Conservation (phyloP, 2,888 invertebrate genomes). For the Drosophila sordidula region DNA sequence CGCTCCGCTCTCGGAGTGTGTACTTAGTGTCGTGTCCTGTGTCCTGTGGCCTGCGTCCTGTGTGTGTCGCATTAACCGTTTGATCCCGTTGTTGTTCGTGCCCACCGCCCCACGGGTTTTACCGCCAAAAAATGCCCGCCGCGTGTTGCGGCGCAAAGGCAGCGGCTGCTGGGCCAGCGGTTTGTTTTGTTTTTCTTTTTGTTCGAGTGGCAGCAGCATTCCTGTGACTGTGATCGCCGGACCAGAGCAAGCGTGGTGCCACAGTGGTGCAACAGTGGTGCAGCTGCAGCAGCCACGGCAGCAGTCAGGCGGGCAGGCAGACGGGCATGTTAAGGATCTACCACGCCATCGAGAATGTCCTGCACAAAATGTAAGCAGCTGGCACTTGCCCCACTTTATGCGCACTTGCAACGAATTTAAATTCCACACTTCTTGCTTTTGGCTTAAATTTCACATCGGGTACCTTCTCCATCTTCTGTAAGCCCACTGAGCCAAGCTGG, state of each 20-base stretch:
- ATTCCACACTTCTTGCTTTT: neutral
- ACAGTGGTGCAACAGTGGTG: slow-evolving; percentile 7
- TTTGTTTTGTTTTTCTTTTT: slow-evolving; percentile 29
- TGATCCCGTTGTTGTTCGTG: neutral
- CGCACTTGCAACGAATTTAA: neutral
- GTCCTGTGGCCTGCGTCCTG: slow-evolving; percentile 1
- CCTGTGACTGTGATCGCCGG: slow-evolving; percentile 29
- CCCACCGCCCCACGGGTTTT: neutral
- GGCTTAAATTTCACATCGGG: neutral
- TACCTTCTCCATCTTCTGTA: no score
- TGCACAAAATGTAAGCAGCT: slow-evolving; percentile 46
- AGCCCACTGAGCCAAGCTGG: no score
- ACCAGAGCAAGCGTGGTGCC: slow-evolving; percentile 5
- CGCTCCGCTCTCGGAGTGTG: slow-evolving; percentile 25
- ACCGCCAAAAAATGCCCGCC: slow-evolving; percentile 30
- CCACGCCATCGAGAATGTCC: slow-evolving; percentile 42
- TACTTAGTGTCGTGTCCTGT: slow-evolving; percentile 1
- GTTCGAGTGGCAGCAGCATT: slow-evolving; percentile 45
- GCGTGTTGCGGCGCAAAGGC: slow-evolving; percentile 24
- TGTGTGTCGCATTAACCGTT: neutral
- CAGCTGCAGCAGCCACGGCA: slow-evolving; percentile 1
- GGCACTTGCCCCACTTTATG: neutral
- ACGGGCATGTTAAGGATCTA: slow-evolving; percentile 29
- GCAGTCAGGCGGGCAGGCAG: neutral
- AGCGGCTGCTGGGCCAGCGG: slow-evolving; percentile 17